A percentile compares a stretch with the other conserved stretches of the same genome.
These are phyloP conservation scores for Etheostoma nigrum DNA, from an alignment of 2,797 vertebrate species.

Conservation along the genomic window DNA sequence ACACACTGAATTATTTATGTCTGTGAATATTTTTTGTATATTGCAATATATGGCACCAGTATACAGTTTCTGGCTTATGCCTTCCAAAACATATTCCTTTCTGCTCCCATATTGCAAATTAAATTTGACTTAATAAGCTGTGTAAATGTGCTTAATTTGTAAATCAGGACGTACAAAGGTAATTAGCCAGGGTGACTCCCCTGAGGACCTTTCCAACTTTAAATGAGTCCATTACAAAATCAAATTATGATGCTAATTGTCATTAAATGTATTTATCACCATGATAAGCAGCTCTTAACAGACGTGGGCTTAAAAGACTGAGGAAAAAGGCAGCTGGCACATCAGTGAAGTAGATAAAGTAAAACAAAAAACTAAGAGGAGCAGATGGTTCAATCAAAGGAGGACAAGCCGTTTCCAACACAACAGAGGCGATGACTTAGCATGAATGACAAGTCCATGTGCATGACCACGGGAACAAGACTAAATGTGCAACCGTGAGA, in stretches of 20 bases:
- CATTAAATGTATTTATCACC: background rate
- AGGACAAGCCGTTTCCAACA: background rate
- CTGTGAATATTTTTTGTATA: background rate
- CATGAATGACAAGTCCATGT: conserved; percentile 13
- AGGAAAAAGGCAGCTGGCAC: background rate
- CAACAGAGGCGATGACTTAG: conserved; percentile 23
- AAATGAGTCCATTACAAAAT: conserved; percentile 24
- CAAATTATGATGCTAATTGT: conserved; percentile 21
- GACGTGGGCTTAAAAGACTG: background rate
- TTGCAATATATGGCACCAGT: conserved; percentile 6
- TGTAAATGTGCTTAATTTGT: conserved; percentile 17
- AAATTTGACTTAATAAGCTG: conserved; percentile 7
- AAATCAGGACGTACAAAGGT: background rate
- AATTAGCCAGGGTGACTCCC: background rate
- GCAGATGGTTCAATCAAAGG: conserved; percentile 23
- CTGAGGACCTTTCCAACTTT: background rate
- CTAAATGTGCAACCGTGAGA: too few relatives aligned
- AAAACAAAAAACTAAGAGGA: background rate
- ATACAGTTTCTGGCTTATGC: background rate
- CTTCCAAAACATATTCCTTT: background rate
- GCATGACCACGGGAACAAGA: background rate
- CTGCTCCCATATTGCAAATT: background rate
- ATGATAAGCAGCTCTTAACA: conserved; percentile 9
- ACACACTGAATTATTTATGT: conserved; percentile 1
- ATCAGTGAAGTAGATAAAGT: background rate